Base-by-base conservation (phyloP, 2,113 vertebrate species). In the Myocastor coypus region DNA sequence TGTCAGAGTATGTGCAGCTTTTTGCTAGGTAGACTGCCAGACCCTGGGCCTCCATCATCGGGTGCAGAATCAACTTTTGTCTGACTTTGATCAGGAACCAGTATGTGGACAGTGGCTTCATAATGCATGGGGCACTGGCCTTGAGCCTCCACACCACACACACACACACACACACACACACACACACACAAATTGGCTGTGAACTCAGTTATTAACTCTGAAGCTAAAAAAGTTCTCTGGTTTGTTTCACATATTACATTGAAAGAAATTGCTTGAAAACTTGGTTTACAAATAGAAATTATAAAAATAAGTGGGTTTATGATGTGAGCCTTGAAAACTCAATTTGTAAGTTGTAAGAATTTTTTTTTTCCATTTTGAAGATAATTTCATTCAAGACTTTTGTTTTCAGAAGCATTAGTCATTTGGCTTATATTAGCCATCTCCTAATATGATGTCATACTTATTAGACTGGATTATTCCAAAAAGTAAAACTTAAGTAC, bases 281-380 rank as follows among this genome's bases (percentile, higher is more conserved):
- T 82, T 85, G 64, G 7, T 69, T 86, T 93, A 83, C n/a, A 83
- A 71, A 46, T 92, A 92, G 64, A 95, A 85, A 68, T 57, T 24
- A 64, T 55, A 32, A 14, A 82, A 89, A 26, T 92, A 46, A 97
- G 57, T 80, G 68, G 80, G 28, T 93, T 77, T 88, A 83, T 84
- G 37, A 77, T 87, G 8, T 4, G 10, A 91, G 75, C 42, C n/a
- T 88, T 84, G 40, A 91, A 95, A 64, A 88, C 28, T 77, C 40
- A 59, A 5, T 88, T 91, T 95, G 14, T 37, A 93, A 93, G 40
- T 93, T 82, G 17, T 86, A 37, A 37, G 26, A 77, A 12, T 77
- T 92, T 57, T 81, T 61, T n/a, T n/a, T 64, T 10, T 88, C 37
- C 26, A 16, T 86, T 85, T 92, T 94, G 61, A 83, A 82, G 64